Conservation (phyloP, 2,888 invertebrate genomes). For the Eulithis testata region DNA sequence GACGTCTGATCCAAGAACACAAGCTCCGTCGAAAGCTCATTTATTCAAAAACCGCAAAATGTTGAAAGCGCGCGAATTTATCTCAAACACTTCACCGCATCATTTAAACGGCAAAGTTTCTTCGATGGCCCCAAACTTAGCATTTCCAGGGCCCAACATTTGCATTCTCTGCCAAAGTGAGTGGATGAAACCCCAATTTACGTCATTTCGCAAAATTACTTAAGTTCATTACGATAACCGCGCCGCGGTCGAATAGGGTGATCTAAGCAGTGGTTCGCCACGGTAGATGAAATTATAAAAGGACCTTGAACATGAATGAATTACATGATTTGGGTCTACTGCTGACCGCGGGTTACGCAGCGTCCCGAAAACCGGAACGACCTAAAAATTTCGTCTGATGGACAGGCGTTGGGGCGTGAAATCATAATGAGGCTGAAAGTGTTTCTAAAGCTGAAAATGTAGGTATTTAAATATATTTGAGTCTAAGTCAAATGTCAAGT, state of each 20-base stretch:
- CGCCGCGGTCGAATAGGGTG: constrained; percentile 28
- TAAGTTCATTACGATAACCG: constrained; percentile 38
- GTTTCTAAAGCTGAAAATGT: not conserved
- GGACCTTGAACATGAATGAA: constrained; percentile 36
- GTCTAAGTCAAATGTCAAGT: too few relatives aligned
- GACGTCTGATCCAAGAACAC: constrained; percentile 25
- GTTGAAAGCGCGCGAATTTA: constrained; percentile 39
- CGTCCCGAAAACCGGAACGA: constrained; percentile 37
- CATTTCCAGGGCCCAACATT: constrained; percentile 37
- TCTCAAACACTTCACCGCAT: constrained; percentile 38
- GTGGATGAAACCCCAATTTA: constrained; percentile 40
- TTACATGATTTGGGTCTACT: constrained; percentile 37
- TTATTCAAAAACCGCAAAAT: constrained; percentile 36
- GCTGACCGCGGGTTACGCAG: constrained; percentile 41
- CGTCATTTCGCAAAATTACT: constrained; percentile 37
- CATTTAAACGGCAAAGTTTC: constrained; percentile 44
- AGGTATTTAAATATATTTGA: too few relatives aligned
- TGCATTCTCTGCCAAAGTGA: constrained; percentile 40
- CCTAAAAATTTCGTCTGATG: constrained; percentile 37
- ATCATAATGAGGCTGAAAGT: constrained; percentile 33
- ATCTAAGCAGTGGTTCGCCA: constrained; percentile 30
- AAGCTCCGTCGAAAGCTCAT: constrained; percentile 32
- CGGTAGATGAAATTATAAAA: constrained; percentile 33
- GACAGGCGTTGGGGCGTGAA: constrained; percentile 35
- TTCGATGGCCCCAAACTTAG: constrained; percentile 37